A percentile compares a stretch with the other conserved stretches of the same genome.
These are phyloP conservation scores for Toxostoma redivivum DNA, from an alignment of 2,113 vertebrate genomes.

Conservation along the genomic window DNA sequence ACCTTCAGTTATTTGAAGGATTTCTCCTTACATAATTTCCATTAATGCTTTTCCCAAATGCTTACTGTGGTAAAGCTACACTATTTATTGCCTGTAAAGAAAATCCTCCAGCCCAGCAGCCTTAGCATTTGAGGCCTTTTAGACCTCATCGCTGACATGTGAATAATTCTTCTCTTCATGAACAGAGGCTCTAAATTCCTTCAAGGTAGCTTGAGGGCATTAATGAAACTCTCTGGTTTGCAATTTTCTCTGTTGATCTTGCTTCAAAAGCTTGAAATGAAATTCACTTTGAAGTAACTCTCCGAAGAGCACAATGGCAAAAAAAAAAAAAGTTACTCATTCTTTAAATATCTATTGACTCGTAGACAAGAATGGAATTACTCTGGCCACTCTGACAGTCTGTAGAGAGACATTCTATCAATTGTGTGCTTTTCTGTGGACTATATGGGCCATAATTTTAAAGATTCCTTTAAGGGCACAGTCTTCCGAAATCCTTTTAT, in stretches of 20 bases:
- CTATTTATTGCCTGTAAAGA: background rate
- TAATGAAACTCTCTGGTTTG: slow-evolving; percentile 87
- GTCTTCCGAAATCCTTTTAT: background rate
- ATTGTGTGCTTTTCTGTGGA: background rate
- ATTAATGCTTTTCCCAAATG: slow-evolving; percentile 11
- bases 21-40: slow-evolving; percentile 24
- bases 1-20: background rate
- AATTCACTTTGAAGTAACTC: slow-evolving; percentile 70
- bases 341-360: slow-evolving; percentile 17
- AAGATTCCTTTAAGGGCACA: background rate
- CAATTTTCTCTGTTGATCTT: slow-evolving; percentile 84
- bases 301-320: background rate
- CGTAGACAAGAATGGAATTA: background rate
- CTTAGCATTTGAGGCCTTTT: background rate
- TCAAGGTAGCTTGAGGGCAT: slow-evolving; percentile 81
- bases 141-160: background rate
- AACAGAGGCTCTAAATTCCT: slow-evolving; percentile 41
- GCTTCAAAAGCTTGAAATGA: slow-evolving; percentile 73
- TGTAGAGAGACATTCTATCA: background rate
- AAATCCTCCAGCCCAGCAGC: background rate
- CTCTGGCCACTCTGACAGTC: background rate
- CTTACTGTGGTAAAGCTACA: background rate
- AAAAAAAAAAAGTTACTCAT: background rate
- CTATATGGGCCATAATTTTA: background rate
- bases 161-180: slow-evolving; percentile 26